Percentiles rank a stretch among this genome's conserved stretches.
These are phyloP conservation scores for Narcine bancroftii DNA, from an alignment of 2,113 vertebrate genomes.

Conservation along the genomic window DNA sequence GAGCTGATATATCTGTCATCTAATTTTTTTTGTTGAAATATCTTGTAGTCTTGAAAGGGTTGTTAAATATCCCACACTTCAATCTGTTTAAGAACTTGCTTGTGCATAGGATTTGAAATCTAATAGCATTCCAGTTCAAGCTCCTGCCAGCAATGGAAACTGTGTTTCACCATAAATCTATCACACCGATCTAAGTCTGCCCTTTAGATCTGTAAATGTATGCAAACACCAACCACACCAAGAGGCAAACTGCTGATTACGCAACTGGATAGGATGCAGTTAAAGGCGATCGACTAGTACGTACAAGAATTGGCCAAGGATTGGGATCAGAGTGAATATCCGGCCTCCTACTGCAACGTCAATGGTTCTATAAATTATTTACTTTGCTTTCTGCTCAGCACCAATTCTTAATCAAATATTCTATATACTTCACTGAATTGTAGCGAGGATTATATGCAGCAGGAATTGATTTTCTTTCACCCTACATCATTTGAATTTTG, in stretches of 20 bases:
- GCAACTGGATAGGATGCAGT: neutral
- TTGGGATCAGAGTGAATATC: neutral
- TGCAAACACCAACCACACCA: neutral
- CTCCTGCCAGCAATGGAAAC: neutral
- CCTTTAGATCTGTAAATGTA: neutral
- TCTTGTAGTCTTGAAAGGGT: too few relatives aligned
- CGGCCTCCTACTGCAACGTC: neutral
- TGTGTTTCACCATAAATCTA: neutral
- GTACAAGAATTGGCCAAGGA: neutral
- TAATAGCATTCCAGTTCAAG: constrained; percentile 21
- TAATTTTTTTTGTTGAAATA: neutral
- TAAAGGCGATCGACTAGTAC: neutral
- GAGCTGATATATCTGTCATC: neutral
- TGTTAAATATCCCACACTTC: neutral
- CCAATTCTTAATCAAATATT: neutral
- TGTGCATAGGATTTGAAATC: neutral
- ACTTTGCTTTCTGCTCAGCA: neutral
- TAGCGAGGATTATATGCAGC: neutral
- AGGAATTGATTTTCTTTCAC: neutral
- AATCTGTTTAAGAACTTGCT: neutral
- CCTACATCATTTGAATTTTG: neutral
- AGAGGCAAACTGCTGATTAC: neutral
- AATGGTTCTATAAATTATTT: neutral
- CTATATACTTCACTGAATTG: neutral
- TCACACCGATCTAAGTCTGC: neutral